These are phyloP conservation scores for Eurystomus glaucurus DNA, from an alignment of 2,797 vertebrate genomes.

Conservation along the genomic window DNA sequence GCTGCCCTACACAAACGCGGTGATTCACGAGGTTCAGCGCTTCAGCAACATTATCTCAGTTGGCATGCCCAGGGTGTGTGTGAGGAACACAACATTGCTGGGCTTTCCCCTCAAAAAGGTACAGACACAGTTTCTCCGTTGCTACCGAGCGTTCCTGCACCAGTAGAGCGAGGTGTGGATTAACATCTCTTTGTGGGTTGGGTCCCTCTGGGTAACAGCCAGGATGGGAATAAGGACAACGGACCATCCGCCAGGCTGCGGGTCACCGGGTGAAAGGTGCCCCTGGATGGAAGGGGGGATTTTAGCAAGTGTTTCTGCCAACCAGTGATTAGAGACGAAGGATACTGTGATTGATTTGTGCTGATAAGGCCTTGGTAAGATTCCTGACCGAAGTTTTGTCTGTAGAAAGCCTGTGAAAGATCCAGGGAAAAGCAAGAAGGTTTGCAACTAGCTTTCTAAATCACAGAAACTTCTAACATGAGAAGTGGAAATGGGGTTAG, in stretches of 20 bases:
- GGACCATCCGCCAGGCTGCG: not conserved
- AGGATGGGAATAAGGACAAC: not conserved
- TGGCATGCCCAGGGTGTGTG: constrained; percentile 63
- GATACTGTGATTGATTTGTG: not conserved
- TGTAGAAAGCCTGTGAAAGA: not conserved
- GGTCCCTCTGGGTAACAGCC: not conserved
- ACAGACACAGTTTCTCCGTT: not conserved
- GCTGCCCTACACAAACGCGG: constrained; percentile 64
- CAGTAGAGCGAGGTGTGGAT: not conserved
- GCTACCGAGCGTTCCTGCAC: not conserved
- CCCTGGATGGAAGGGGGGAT: not conserved
- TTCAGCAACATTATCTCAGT: constrained; percentile 61
- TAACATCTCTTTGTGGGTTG: not conserved
- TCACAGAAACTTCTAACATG: not conserved
- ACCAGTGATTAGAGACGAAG: not conserved
- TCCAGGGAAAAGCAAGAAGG: not conserved
- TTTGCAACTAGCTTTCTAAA: not conserved
- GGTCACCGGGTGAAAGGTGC: not conserved
- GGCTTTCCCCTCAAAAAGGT: constrained; percentile 72
- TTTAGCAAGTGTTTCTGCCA: not conserved
- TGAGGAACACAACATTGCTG: constrained; percentile 30
- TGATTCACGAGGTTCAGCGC: constrained; percentile 67
- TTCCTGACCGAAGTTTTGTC: not conserved
- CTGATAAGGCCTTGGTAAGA: not conserved
- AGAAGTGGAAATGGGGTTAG: not conserved